Evolutionary conservation across 2,888 invertebrate genomes (phyloP).

Genomic region (Callinectes sapidus): DNA sequence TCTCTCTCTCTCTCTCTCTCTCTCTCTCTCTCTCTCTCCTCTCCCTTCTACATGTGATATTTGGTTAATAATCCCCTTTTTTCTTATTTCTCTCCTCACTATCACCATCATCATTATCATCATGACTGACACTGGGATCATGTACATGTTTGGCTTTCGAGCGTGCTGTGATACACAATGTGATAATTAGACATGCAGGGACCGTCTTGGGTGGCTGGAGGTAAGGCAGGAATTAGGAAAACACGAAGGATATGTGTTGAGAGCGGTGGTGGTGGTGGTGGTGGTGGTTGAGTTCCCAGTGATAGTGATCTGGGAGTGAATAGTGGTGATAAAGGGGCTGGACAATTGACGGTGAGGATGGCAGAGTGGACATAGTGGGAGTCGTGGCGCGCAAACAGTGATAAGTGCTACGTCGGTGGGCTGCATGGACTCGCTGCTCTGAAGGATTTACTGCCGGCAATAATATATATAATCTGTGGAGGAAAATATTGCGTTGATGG

Average conservation of each 20-base stretch:
- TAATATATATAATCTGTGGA: background rate
- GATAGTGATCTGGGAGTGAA: background rate
- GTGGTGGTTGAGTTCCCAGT: background rate
- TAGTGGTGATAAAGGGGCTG: background rate
- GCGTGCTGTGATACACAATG: background rate
- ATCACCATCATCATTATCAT: background rate
- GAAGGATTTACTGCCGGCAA: background rate
- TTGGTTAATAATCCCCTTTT: background rate
- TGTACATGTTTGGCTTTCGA: background rate
- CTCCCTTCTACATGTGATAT: background rate
- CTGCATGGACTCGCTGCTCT: background rate
- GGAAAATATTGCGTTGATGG: background rate
- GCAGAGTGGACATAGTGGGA: background rate
- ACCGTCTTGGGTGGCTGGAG: background rate
- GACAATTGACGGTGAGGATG: background rate
- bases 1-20: constrained; percentile 38
- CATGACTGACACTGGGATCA: background rate
- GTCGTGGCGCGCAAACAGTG: background rate
- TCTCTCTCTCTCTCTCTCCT: constrained; percentile 51
- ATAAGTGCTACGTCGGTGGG: background rate
- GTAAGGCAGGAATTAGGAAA: background rate
- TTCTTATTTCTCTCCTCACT: background rate
- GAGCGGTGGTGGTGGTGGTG: background rate
- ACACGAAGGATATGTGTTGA: background rate
- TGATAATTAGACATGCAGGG: background rate